Evolutionary conservation across 1,140 invertebrate genomes (phyloP), one percentile per base, ranked within the genome.

Genomic region (Cepaea nemoralis): DNA sequence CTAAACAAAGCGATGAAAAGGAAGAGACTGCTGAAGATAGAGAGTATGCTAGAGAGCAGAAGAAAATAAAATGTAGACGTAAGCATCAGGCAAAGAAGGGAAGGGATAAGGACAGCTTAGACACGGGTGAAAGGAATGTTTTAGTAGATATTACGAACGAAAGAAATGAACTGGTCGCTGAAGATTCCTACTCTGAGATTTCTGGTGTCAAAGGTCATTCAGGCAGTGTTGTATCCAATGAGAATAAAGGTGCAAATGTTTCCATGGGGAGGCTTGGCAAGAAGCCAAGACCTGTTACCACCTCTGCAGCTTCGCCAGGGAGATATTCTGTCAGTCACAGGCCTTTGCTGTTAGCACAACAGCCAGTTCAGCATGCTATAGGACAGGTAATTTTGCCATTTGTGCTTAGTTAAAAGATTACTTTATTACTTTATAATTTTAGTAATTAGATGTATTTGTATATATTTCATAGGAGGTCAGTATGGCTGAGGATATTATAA

Each of bases 361-460:
- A 59, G 37, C 71, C 71, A 37, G 39, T 74, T 10, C 37, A 74
- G 37, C 14, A 33, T 37, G 71, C 71, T 10, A 74, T 74, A 37
- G 71, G 71, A 5, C 71, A 74, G 71, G 71, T 74, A 40, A 45
- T 45, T 8, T 45, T n/a, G n/a, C n/a, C n/a, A n/a, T n/a, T n/a
- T n/a, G n/a, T n/a, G n/a, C n/a, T n/a, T n/a, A n/a, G n/a, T n/a
- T n/a, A n/a, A n/a, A n/a, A n/a, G n/a, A n/a, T n/a, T n/a, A n/a
- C n/a, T n/a, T n/a, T n/a, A n/a, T n/a, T n/a, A n/a, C n/a, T n/a
- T n/a, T n/a, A n/a, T n/a, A n/a, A n/a, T n/a, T n/a, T n/a, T n/a
- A n/a, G n/a, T n/a, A n/a, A n/a, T n/a, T n/a, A n/a, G n/a, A n/a
- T n/a, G n/a, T n/a, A n/a, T n/a, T n/a, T n/a, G n/a, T n/a, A n/a